phyloP scores from a whole-genome alignment of 1,140 invertebrate genomes.

The Trichonephila inaurata region DNA sequence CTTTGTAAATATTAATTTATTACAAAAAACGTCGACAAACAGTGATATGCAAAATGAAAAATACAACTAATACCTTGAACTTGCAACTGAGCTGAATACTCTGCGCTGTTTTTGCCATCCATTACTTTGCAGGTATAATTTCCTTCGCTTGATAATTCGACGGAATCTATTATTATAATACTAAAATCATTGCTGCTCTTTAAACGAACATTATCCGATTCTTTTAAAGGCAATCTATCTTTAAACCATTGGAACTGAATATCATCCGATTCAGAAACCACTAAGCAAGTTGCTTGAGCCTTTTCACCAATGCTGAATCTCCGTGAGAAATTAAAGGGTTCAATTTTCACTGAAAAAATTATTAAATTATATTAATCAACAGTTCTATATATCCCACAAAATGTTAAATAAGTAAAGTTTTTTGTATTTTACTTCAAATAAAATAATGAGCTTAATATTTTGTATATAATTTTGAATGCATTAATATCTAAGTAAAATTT shows the following conservation, averaged over 20 bases:
- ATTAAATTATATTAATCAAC: too few species aligned
- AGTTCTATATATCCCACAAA: too few species aligned
- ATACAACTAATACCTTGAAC: constrained; percentile 54
- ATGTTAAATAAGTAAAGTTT: too few species aligned
- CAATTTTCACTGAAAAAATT: constrained; percentile 55
- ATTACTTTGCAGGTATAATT: constrained; percentile 74
- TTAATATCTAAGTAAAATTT: too few species aligned
- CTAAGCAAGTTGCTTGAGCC: constrained; percentile 59
- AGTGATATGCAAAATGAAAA: too few species aligned
- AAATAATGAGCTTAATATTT: too few species aligned
- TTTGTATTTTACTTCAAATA: too few species aligned
- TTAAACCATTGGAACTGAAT: constrained; percentile 64
- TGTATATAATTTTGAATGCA: too few species aligned
- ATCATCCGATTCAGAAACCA: not conserved
- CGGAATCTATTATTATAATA: constrained; percentile 64
- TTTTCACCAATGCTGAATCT: constrained; percentile 60
- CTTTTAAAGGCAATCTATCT: not conserved
- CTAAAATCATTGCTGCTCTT: constrained; percentile 67
- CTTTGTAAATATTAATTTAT: too few species aligned
- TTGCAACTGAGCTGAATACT: constrained; percentile 29
- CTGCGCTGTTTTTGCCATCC: not conserved
- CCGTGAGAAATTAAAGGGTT: constrained; percentile 63
- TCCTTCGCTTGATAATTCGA: constrained; percentile 39
- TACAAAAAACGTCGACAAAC: too few species aligned
- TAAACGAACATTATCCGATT: constrained; percentile 28